Conservation (phyloP, 2,888 invertebrate genomes). For the Pemphredon lugubris region DNA sequence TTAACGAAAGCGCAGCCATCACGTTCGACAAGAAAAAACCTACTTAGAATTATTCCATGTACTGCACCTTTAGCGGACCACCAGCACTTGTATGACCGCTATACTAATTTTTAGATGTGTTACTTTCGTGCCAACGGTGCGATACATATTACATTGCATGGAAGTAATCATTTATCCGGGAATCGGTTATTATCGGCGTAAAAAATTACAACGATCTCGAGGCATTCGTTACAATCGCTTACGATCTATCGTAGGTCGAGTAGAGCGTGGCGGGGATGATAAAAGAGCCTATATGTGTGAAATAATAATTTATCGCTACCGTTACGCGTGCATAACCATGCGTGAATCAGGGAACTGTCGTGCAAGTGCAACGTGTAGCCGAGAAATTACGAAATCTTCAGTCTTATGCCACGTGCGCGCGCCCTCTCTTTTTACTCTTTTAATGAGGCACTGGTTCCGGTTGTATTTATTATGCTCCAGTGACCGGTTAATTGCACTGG, state of each 20-base stretch:
- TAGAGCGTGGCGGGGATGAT: conserved; percentile 30
- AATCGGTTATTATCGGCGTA: background rate
- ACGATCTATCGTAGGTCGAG: background rate
- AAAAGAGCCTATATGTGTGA: conserved; percentile 16
- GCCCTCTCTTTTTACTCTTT: conserved; percentile 36
- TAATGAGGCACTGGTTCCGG: conserved; percentile 60
- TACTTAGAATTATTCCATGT: too few species aligned
- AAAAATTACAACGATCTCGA: conserved; percentile 1
- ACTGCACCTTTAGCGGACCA: too few species aligned
- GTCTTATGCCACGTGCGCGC: conserved; percentile 35
- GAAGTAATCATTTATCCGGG: background rate
- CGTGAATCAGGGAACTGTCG: conserved; percentile 68
- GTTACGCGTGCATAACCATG: conserved; percentile 59
- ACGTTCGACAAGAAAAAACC: too few species aligned
- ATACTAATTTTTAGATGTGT: too few species aligned
- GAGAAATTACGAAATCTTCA: conserved; percentile 55
- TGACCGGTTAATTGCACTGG: conserved; percentile 39
- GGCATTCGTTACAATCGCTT: conserved; percentile 18
- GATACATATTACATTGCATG: background rate
- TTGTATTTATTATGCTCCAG: conserved; percentile 40
- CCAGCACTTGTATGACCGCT: too few species aligned
- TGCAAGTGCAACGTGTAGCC: conserved; percentile 44
- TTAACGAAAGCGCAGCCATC: too few species aligned
- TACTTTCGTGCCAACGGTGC: background rate
- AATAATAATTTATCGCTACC: conserved; percentile 50